These are phyloP conservation scores for Phyllotis vaccarum DNA, from an alignment of 2,797 vertebrate species.

Conservation along the genomic window DNA sequence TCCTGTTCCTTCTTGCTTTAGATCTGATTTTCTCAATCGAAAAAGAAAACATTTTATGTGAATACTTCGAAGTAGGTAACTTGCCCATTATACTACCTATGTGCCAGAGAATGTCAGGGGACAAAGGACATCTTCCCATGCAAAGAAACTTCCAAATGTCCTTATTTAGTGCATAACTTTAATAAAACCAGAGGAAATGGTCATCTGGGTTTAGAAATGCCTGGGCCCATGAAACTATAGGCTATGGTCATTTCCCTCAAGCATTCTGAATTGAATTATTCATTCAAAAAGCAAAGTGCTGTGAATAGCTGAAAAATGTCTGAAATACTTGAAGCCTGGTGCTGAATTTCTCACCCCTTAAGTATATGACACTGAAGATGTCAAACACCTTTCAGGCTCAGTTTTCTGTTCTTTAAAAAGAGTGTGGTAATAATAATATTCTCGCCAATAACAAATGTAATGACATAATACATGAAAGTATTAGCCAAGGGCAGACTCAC, in stretches of 20 bases:
- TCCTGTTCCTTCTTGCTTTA: constrained; percentile 44
- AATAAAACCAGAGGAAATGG: not conserved
- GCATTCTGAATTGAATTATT: not conserved
- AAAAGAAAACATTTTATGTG: constrained; percentile 14
- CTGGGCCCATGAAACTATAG: not conserved
- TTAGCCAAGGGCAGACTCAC: not conserved
- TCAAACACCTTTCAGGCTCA: not conserved
- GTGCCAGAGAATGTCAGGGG: not conserved
- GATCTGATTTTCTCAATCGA: constrained; percentile 39
- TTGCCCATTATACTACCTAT: not conserved
- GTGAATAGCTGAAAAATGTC: not conserved
- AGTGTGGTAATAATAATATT: not conserved
- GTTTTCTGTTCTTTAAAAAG: not conserved
- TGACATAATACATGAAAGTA: not conserved
- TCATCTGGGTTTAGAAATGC: not conserved
- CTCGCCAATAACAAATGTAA: not conserved
- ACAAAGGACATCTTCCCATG: not conserved
- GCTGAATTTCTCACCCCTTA: not conserved
- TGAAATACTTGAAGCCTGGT: not conserved
- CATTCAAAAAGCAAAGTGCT: constrained; percentile 19
- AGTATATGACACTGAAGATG: not conserved
- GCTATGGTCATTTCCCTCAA: not conserved
- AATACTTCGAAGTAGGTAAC: not conserved
- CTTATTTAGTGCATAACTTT: not conserved
- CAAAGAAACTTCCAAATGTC: not conserved